These are phyloP conservation scores for Pteronura brasiliensis DNA, from an alignment of 2,113 vertebrate species.

Conservation along the genomic window DNA sequence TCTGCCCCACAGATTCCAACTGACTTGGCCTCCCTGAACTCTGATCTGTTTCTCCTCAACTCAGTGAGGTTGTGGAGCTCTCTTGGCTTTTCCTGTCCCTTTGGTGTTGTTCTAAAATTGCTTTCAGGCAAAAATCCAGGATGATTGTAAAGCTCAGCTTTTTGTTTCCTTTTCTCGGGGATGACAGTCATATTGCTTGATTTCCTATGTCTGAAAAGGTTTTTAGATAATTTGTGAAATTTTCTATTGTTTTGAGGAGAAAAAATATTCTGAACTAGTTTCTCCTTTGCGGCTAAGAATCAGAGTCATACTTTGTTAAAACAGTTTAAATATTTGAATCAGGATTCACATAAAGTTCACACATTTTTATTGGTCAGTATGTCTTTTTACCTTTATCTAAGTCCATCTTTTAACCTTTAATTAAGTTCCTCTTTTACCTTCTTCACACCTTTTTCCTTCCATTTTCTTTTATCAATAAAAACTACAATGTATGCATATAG, in stretches of 20 bases:
- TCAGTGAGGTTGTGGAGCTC: neutral
- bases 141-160: neutral
- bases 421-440: neutral
- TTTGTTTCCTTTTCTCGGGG: neutral
- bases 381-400: neutral
- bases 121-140: neutral
- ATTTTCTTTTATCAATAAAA: neutral
- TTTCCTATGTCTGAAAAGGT: neutral
- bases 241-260: neutral
- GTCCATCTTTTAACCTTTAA: neutral
- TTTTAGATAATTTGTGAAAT: neutral
- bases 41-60: neutral
- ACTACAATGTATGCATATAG: neutral
- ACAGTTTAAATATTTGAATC: neutral
- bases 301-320: neutral
- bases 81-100: neutral
- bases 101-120: neutral
- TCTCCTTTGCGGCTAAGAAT: neutral
- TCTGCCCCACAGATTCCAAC: neutral
- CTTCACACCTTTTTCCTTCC: neutral
- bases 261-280: neutral
- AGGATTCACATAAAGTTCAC: neutral
- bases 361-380: neutral
- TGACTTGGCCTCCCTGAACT: neutral
- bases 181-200: neutral